These are phyloP conservation scores for Acanthoscelides obtectus DNA, from an alignment of 2,888 invertebrate species.

Conservation along the genomic window DNA sequence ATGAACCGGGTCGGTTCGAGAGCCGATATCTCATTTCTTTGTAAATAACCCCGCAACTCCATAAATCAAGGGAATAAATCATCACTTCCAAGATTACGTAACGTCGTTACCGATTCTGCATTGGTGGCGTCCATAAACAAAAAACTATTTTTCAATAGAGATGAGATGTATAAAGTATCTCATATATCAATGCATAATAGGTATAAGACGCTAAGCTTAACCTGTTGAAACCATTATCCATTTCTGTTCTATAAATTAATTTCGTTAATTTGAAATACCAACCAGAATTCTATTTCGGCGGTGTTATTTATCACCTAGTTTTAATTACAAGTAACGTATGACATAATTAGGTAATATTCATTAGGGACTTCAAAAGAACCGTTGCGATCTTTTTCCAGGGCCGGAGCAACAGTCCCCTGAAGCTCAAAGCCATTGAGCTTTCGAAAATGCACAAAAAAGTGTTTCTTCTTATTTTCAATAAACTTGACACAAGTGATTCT, in stretches of 20 bases:
- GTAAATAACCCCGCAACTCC: not conserved
- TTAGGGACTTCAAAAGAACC: not conserved
- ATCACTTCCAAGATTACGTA: not conserved
- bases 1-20: too few species aligned
- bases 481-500: too few species aligned
- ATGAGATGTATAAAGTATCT: not conserved
- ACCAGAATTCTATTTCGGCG: not conserved
- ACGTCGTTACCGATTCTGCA: not conserved
- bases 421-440: too few species aligned
- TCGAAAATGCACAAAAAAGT: too few species aligned
- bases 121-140: not conserved
- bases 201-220: not conserved
- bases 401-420: too few species aligned
- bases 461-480: too few species aligned
- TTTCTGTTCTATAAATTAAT: not conserved
- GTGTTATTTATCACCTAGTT: not conserved
- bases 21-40: too few species aligned
- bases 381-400: too few species aligned
- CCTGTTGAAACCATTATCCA: not conserved
- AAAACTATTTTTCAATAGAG: not conserved
- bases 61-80: not conserved
- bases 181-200: not conserved
- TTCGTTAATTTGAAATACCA: not conserved
- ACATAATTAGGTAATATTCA: not conserved
- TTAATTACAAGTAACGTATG: not conserved